These are phyloP conservation scores for Koerneria pararmatus DNA, from an alignment of 2,888 invertebrate species.

Conservation along the genomic window DNA sequence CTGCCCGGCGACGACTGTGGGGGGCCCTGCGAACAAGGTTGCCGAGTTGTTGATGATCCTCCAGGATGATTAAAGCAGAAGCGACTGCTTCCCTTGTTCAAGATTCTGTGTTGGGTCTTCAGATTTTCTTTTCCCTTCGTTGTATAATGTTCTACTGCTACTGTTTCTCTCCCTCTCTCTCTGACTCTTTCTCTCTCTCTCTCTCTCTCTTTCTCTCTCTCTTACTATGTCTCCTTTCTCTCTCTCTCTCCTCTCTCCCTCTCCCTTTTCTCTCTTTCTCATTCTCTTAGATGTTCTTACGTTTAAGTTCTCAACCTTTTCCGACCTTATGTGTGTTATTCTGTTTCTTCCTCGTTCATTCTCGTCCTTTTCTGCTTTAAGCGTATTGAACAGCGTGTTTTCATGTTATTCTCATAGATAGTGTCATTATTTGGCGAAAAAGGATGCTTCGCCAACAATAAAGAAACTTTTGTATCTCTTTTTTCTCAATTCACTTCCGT, in stretches of 20 bases:
- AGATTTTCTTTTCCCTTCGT: conserved; percentile 10
- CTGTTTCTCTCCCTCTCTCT: neutral
- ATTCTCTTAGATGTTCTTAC: too few species aligned
- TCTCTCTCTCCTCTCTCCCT: neutral
- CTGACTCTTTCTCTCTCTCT: neutral
- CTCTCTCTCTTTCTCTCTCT: neutral
- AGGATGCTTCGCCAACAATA: too few species aligned
- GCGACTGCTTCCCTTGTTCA: neutral
- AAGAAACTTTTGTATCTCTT: too few species aligned
- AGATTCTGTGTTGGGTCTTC: conserved; percentile 4
- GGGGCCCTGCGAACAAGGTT: conserved; percentile 17
- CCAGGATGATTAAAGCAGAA: neutral
- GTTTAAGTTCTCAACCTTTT: too few species aligned
- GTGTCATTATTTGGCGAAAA: too few species aligned
- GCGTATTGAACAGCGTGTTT: too few species aligned
- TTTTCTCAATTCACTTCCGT: too few species aligned
- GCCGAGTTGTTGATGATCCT: conserved; percentile 18
- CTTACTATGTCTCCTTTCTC: neutral
- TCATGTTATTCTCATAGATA: too few species aligned
- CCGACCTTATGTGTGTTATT: too few species aligned
- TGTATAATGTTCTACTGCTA: conserved; percentile 1
- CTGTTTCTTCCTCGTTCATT: too few species aligned
- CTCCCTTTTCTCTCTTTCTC: conserved; percentile 1
- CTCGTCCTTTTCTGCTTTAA: too few species aligned
- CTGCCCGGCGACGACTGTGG: conserved; percentile 21